These are phyloP conservation scores for Rhinophrynus dorsalis DNA, from an alignment of 2,797 vertebrate species.

Conservation along the genomic window DNA sequence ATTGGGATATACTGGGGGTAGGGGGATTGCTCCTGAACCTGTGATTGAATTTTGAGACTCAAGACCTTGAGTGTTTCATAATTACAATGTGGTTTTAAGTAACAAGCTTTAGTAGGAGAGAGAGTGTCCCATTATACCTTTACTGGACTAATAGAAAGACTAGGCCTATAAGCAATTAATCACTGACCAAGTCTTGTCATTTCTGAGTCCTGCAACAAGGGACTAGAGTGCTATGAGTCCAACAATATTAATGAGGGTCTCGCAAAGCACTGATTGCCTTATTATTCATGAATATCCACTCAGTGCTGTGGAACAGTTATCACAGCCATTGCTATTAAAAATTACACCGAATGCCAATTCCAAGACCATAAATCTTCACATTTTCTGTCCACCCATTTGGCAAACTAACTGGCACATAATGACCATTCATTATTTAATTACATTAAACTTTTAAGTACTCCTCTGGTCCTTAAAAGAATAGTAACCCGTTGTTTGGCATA, in stretches of 20 bases:
- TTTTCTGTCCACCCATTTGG: too few species aligned
- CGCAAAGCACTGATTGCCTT: background rate
- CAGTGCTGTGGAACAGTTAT: too few species aligned
- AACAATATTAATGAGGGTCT: constrained; percentile 7
- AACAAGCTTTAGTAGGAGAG: background rate
- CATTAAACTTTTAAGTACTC: too few species aligned
- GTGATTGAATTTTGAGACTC: too few species aligned
- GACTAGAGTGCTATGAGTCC: background rate
- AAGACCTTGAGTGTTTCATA: constrained; percentile 10
- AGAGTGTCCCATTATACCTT: constrained; percentile 1
- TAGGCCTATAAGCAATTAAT: background rate
- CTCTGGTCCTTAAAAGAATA: too few species aligned
- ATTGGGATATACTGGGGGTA: background rate
- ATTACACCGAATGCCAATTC: too few species aligned
- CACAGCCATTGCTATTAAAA: too few species aligned
- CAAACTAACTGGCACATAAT: too few species aligned
- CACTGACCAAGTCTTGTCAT: constrained; percentile 6
- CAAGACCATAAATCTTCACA: too few species aligned
- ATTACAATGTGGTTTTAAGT: constrained; percentile 11
- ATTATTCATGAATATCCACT: background rate
- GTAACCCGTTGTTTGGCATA: too few species aligned
- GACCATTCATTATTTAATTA: too few species aligned
- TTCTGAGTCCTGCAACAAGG: background rate
- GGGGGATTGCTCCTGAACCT: background rate
- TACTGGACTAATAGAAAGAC: background rate